Conservation (phyloP, 2,113 vertebrate species). For the Alexandromys fortis region DNA sequence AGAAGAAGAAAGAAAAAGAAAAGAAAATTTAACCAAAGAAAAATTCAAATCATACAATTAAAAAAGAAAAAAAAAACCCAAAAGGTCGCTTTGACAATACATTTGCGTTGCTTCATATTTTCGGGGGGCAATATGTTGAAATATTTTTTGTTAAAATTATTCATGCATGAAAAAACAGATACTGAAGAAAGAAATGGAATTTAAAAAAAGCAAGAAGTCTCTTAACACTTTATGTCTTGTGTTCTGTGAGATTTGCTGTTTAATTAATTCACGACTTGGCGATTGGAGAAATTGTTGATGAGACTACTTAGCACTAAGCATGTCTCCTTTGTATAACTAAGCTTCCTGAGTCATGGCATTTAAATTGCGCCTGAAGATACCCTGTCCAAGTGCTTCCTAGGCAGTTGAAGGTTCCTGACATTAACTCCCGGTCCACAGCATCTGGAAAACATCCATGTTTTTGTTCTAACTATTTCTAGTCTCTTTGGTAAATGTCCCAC, state of each 20-base stretch:
- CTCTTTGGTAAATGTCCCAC: neutral
- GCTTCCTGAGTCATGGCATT: constrained; percentile 53
- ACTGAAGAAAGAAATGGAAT: constrained; percentile 53
- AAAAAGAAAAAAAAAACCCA: constrained; percentile 63
- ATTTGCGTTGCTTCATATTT: constrained; percentile 66
- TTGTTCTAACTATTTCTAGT: neutral
- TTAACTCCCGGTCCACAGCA: neutral
- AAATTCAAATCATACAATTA: constrained; percentile 61
- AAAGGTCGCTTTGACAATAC: constrained; percentile 54
- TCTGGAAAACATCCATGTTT: neutral
- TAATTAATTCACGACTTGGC: constrained; percentile 5
- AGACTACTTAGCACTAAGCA: neutral
- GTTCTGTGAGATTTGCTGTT: constrained; percentile 31
- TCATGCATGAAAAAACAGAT: constrained; percentile 62
- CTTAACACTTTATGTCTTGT: neutral
- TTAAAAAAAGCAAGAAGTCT: constrained; percentile 2
- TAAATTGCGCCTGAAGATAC: neutral
- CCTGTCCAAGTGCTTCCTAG: neutral
- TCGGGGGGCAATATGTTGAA: constrained; percentile 48
- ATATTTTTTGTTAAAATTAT: constrained; percentile 63
- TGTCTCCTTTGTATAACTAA: constrained; percentile 48
- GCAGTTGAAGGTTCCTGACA: constrained; percentile 36
- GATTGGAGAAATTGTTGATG: constrained; percentile 42
- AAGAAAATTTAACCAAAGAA: constrained; percentile 34
- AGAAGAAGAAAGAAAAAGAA: too few relatives aligned